Evolutionary conservation across 2,113 vertebrate genomes (phyloP).

Genomic region (Pygoscelis antarcticus): DNA sequence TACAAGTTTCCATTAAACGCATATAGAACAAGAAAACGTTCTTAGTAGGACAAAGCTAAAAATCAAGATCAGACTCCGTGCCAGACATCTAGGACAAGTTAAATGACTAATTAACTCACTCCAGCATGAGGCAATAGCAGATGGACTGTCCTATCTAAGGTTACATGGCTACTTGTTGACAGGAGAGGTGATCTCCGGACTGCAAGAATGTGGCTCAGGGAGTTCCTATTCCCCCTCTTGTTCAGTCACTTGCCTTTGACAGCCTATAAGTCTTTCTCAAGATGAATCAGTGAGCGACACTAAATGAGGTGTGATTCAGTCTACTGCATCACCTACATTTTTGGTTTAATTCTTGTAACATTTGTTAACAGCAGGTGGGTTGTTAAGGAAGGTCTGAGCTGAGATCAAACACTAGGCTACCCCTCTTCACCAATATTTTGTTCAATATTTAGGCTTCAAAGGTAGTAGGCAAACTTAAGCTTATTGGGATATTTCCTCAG

Average conservation of each 20-base stretch:
- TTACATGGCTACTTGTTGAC: neutral
- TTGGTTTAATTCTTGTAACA: neutral
- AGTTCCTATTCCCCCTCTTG: neutral
- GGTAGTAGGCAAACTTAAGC: neutral
- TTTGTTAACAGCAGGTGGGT: neutral
- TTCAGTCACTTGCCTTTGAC: neutral
- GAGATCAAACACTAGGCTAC: neutral
- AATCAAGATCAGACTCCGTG: neutral
- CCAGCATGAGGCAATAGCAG: neutral
- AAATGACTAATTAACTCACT: neutral
- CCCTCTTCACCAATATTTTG: neutral
- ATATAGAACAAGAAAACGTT: constrained; percentile 22
- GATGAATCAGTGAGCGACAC: neutral
- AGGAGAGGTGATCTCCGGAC: neutral
- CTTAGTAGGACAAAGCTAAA: neutral
- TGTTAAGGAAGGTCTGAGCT: neutral
- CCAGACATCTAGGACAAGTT: constrained; percentile 16
- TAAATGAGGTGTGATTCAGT: neutral
- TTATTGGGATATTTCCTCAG: neutral
- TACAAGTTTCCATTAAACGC: neutral
- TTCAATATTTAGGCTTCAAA: neutral
- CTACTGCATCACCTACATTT: neutral
- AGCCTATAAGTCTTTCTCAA: neutral
- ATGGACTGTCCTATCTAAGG: neutral
- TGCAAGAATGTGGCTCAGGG: constrained; percentile 22